A percentile compares a stretch with the other conserved stretches of the same genome.
These are phyloP conservation scores for Indicator maculatus DNA, from an alignment of 2,113 vertebrate species.

Conservation along the genomic window DNA sequence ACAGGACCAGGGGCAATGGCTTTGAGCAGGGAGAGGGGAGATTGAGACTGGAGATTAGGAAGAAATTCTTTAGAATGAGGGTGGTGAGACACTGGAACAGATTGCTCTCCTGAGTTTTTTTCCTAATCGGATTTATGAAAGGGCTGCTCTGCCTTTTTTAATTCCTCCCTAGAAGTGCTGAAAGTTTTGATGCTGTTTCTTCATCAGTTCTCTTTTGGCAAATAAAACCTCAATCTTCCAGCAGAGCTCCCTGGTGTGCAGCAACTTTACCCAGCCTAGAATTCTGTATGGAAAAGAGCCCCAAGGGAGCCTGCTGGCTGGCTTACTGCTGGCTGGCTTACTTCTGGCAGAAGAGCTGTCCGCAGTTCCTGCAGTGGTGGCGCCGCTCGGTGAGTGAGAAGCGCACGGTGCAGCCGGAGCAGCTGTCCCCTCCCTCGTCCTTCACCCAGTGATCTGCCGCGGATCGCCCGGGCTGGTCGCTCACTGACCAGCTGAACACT, in stretches of 20 bases:
- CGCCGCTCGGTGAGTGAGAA: conserved; percentile 96
- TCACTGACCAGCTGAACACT: conserved; percentile 98
- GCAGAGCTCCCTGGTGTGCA: not conserved
- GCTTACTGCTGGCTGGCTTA: conserved; percentile 93
- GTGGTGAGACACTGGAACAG: too few relatives aligned
- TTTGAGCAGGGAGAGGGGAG: too few relatives aligned
- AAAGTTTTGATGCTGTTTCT: not conserved
- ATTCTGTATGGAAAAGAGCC: not conserved
- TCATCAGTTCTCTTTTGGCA: not conserved
- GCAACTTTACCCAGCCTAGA: not conserved
- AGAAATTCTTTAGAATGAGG: too few relatives aligned
- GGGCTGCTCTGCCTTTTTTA: not conserved
- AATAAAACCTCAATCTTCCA: not conserved
- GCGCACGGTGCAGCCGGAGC: conserved; percentile 89
- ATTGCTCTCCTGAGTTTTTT: not conserved
- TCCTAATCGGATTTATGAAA: not conserved
- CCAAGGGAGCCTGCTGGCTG: not conserved
- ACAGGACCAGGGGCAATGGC: too few relatives aligned
- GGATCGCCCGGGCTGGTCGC: conserved; percentile 93
- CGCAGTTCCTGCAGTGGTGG: conserved; percentile 98
- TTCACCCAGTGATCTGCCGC: conserved; percentile 99
- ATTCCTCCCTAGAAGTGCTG: not conserved
- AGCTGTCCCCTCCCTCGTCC: conserved; percentile 96
- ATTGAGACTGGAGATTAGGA: too few relatives aligned
- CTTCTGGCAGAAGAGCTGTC: conserved; percentile 99